Evolutionary conservation across 2,888 invertebrate genomes (phyloP), one percentile per base, ranked within the genome.

Genomic region (Drosophila quinaria): DNA sequence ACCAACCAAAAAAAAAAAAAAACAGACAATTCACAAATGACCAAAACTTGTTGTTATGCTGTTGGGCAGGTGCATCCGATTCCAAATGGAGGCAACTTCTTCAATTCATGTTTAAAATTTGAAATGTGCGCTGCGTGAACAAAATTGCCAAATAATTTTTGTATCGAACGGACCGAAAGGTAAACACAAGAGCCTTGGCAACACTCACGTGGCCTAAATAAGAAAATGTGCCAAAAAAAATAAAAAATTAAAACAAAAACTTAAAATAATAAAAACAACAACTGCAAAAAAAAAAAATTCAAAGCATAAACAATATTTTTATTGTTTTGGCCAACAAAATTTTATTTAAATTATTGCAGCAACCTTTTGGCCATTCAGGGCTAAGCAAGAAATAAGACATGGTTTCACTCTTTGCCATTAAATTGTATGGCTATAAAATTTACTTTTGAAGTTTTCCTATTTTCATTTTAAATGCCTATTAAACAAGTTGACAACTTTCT

Each of bases 151-250:
- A 86, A 83, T 79, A 22, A 22, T 4, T 4, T 22, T 64, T 11
- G 42, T 33, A 50, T 58, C 42, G 64, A 42, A 50, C 15, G 19
- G 67, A 59, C 70, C 63, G 51, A 67, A 65, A 52, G 2, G 13
- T 68, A 47, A 54, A 52, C 3, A 3, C 70, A 47, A 56, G 70
- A 86, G 82, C 86, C 86, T 86, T 86, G 87, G 61, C 67, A 42
- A 25, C 60, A 37, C 52, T 54, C 51, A 60, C 85, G 78, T 87
- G 86, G 80, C 89, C 86, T 89, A 86, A 89, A 86, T 89, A 89
- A 84, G 39, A 74, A 70, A 75, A 69, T 59, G 58, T 64, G 61
- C 65, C 44, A 70, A 58, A 59, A 46, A 17, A 22, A 29, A n/a
- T 17, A 29, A 44, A 33, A 49, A 55, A 11, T 15, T 70, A 72